Evolutionary conservation across 2,113 vertebrate genomes (phyloP), one percentile per base, ranked within the genome.

Genomic region (Apus apus): DNA sequence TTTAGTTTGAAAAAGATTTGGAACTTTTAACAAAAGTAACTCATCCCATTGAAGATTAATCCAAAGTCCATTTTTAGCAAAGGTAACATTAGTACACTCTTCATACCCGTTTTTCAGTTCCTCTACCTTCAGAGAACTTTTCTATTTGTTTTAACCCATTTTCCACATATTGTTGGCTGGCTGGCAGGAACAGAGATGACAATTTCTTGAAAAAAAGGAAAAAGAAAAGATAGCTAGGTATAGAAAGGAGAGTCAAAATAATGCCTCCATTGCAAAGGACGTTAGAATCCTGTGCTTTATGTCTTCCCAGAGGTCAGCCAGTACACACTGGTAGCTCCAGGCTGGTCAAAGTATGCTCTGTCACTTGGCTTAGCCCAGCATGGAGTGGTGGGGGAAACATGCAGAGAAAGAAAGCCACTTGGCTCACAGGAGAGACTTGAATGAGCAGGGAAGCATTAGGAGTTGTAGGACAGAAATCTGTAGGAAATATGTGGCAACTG

Each of bases 321-420:
- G 18, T 36, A 18, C n/a, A 38, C 30, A 53, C 40, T 61, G 25
- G 43, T 76, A 54, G n/a, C 46, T 84, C 19, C 29, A 73, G 22
- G 13, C 5, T 17, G 40, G 13, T 45, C 16, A 32, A 66, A 74
- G 61, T 15, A 36, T 5, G 6, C 0, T 0, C 32, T 76, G 53
- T 48, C 45, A 23, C 26, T 79, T 79, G 62, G 14, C 23, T 53
- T 60, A 34, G 10, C 50, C 48, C 27, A 45, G 19, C 8, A 18
- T 15, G 23, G 64, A 51, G 9, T 22, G 15, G 2, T n/a, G 22
- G 8, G 21, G 30, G 5, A 51, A 71, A 32, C 21, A 15, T 1
- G 1, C 1, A 3, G 32, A 78, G 48, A 67, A 84, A 27, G 48
- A 91, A 87, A 29, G 14, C 10, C 34, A 9, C 34, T 48, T 51